Evolutionary conservation across 2,888 invertebrate species (phyloP), one percentile per base, ranked within the genome.

Genomic region (Caenorhabditis sulstoni): DNA sequence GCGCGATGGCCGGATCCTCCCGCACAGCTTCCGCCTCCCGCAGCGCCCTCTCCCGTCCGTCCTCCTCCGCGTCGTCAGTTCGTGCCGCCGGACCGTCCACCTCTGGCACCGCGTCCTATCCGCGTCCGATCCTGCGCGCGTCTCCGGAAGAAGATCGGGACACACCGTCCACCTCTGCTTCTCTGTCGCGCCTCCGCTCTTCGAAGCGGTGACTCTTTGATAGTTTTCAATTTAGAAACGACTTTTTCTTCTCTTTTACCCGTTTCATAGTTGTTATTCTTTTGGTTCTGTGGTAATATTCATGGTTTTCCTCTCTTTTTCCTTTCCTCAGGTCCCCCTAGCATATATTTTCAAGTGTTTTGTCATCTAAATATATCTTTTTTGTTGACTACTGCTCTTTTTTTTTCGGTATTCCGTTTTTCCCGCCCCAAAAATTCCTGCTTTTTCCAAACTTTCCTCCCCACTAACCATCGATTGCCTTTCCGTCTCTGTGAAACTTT

Each of bases 241-340:
- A 35, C 3, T 35, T 18, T 44, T 23, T 50, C 16, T 22, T 12
- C 45, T 44, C 35, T 50, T 41, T 65, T 65, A 65, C 49, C 58
- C 65, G 37, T 74, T 59, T 65, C 73, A 74, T 65, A 65, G 73
- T 74, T 74, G 73, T 65, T 74, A 64, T 65, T 59, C 49, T 58
- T 73, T 53, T 23, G 12, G n/a, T 35, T 41, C 9, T 35, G 45
- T 45, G 23, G 55, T 55, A 55, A 18, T 29, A 29, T 29, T 29
- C 4, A 29, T 29, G 29, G 29, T 29, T 29, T 49, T 22, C 9
- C 5, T 22, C 12, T 47, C 35, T n/a, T 61, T 50, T 44, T 65
- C 14, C 8, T 41, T 41, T 41, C 50, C 39, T 70, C 70, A 61
- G 50, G 45, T 45, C 44, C 41, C n/a, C 7, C n/a, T 16, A 16